A percentile compares a stretch with the other conserved stretches of the same genome.
Evolutionary conservation across 2,797 vertebrate species (phyloP).

Genomic region (Crax fasciolata): DNA sequence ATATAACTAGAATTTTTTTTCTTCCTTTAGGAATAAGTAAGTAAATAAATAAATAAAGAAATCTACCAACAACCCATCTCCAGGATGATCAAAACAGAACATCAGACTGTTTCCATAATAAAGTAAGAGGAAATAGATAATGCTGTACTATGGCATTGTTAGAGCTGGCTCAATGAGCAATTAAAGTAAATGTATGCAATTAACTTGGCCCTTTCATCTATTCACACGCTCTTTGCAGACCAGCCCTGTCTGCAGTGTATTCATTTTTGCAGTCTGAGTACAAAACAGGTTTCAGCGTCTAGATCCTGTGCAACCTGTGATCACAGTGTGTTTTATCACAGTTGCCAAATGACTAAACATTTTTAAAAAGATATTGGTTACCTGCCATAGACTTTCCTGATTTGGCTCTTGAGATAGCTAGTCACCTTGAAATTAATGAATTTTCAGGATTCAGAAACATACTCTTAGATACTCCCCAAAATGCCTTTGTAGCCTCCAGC

Average conservation of each 20-base stretch:
- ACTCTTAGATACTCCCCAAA: not conserved
- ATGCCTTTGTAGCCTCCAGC: not conserved
- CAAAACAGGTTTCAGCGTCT: not conserved
- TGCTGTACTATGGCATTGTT: not conserved
- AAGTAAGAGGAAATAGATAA: constrained; percentile 9
- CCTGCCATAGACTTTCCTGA: not conserved
- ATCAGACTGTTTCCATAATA: not conserved
- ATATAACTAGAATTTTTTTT: not conserved
- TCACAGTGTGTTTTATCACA: not conserved
- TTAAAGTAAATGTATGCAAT: constrained; percentile 33
- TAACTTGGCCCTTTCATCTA: constrained; percentile 2
- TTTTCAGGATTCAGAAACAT: not conserved
- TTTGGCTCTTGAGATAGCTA: not conserved
- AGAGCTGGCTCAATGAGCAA: constrained; percentile 17
- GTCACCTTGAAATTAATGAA: not conserved
- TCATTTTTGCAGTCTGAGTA: not conserved
- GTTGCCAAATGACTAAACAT: not conserved
- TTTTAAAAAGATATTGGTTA: not conserved
- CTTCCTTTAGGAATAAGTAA: not conserved
- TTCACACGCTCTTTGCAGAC: constrained; percentile 7
- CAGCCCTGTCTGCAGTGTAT: not conserved
- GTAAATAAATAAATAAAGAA: not conserved
- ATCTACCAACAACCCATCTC: not conserved
- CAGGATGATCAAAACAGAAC: not conserved
- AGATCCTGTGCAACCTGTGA: not conserved